A percentile compares a stretch with the other conserved stretches of the same genome.
Evolutionary conservation across 35 echinoderm and acorn worm species (phyloP).

Genomic region (Antedon bifida): DNA sequence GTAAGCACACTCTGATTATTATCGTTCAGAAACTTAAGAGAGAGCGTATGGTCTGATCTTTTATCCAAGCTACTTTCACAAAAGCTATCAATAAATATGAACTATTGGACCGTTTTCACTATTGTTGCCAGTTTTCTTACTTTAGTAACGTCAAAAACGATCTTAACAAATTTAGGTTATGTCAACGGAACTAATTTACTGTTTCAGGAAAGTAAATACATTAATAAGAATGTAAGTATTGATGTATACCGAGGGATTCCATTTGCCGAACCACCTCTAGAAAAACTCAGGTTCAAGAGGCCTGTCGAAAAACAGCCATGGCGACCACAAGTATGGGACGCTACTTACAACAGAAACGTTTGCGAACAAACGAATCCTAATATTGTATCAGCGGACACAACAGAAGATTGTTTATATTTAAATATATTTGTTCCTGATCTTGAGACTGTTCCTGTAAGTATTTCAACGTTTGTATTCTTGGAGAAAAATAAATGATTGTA

Average conservation of each 20-base stretch:
- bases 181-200: not conserved
- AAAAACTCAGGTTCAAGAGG: not conserved
- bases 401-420: constrained; percentile 24
- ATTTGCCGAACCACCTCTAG: constrained; percentile 27
- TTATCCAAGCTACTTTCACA: too few species aligned
- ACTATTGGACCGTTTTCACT: not conserved
- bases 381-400: not conserved
- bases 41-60: too few species aligned
- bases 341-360: not conserved
- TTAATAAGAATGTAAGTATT: not conserved
- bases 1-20: too few species aligned
- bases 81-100: too few species aligned
- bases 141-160: not conserved
- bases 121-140: not conserved
- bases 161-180: not conserved
- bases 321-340: not conserved
- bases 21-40: too few species aligned
- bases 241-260: constrained; percentile 26
- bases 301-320: not conserved
- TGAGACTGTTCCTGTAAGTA: not conserved
- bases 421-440: constrained; percentile 21
- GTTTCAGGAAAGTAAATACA: not conserved
- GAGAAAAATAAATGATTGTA: too few species aligned
- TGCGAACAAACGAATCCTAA: not conserved
- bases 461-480: too few species aligned